Percentiles rank a stretch among this genome's conserved stretches.
Conservation (phyloP, 23 tunicate species). For the Phallusia fumigata region DNA sequence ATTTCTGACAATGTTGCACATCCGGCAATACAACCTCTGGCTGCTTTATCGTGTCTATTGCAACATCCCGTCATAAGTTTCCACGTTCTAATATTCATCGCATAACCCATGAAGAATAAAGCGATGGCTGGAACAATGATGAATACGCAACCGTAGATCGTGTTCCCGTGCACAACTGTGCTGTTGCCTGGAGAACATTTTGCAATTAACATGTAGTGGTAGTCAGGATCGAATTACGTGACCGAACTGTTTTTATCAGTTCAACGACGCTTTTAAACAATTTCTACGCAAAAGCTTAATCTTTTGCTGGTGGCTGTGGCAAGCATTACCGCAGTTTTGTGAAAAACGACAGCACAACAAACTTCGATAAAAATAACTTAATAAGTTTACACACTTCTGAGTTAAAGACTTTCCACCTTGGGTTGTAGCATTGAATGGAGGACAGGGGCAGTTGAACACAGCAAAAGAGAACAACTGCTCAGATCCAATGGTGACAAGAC, state of each 20-base stretch:
- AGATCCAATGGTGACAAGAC: conserved; percentile 63
- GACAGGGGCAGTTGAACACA: conserved; percentile 61
- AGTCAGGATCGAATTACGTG: no score
- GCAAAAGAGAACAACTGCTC: conserved; percentile 72
- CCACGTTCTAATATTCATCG: conserved; percentile 71
- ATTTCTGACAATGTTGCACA: conserved; percentile 48
- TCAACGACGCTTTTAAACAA: no score
- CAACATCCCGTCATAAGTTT: conserved; percentile 71
- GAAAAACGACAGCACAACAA: no score
- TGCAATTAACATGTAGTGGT: no score
- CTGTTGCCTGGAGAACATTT: neutral
- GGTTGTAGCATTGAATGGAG: neutral
- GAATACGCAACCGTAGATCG: conserved; percentile 57
- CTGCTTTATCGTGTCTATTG: conserved; percentile 33
- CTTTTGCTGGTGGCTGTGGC: no score
- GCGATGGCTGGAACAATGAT: conserved; percentile 59
- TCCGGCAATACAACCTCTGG: conserved; percentile 54
- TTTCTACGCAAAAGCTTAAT: no score
- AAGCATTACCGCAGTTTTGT: no score
- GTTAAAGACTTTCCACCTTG: neutral
- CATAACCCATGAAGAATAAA: conserved; percentile 53
- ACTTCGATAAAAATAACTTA: no score
- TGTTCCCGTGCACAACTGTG: neutral
- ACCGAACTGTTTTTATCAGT: no score
- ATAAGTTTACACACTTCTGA: no score